phyloP scores from a whole-genome alignment of 2,113 vertebrate species.

The Globicephala melas region DNA sequence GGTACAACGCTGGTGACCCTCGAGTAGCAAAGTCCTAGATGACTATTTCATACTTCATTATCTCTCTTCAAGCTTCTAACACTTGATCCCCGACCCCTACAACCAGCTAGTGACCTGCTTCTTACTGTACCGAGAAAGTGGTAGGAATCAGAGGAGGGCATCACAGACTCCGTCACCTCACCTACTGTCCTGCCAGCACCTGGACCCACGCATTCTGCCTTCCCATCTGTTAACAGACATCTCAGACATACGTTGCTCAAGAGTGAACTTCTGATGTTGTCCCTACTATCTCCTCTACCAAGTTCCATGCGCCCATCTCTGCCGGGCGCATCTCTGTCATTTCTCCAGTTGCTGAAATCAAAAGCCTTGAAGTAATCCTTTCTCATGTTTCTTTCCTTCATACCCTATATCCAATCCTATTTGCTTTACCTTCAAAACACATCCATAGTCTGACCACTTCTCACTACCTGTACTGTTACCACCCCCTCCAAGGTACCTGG shows the following conservation, averaged over 20 bases:
- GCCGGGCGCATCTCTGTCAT: neutral
- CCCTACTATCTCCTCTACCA: neutral
- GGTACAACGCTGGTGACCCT: neutral
- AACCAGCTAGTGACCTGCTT: neutral
- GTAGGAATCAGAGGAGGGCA: neutral
- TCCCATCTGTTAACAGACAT: neutral
- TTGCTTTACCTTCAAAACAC: neutral
- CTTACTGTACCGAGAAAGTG: neutral
- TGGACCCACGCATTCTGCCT: neutral
- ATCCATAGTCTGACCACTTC: neutral
- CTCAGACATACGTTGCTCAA: neutral
- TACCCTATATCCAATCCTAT: neutral
- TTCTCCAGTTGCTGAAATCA: neutral
- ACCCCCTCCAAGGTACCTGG: neutral
- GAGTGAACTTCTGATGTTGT: neutral
- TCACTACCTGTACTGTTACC: neutral
- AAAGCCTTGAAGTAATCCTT: neutral
- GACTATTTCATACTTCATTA: neutral
- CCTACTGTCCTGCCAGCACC: neutral
- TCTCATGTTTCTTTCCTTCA: neutral
- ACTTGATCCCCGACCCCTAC: neutral
- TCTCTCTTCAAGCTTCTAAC: neutral
- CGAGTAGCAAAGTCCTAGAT: neutral
- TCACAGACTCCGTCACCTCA: neutral
- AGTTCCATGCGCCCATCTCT: neutral